A percentile compares a stretch with the other conserved stretches of the same genome.
Conservation (phyloP, 2,797 vertebrate genomes). For the Holocentrus rufus region DNA sequence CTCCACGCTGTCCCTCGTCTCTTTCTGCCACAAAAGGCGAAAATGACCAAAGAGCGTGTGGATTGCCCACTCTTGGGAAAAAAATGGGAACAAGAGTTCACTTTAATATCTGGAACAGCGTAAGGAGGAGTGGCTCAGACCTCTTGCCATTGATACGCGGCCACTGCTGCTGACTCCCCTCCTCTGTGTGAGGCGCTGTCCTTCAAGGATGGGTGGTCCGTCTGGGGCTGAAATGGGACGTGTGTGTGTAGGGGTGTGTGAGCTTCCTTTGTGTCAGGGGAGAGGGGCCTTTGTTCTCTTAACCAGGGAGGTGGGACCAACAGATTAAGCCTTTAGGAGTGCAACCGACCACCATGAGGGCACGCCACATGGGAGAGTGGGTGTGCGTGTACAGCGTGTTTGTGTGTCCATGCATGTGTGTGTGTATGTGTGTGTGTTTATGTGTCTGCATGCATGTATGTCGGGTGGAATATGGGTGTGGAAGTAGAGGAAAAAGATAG, state of each 20-base stretch:
- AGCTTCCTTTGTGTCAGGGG: constrained; percentile 78
- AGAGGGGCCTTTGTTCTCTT: constrained; percentile 81
- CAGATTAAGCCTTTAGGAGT: constrained; percentile 84
- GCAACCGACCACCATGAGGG: constrained; percentile 81
- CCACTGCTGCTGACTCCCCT: constrained; percentile 47
- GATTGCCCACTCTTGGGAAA: constrained; percentile 64
- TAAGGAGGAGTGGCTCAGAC: constrained; percentile 50
- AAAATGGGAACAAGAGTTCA: constrained; percentile 51
- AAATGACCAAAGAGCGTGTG: constrained; percentile 67
- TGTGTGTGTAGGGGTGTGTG: constrained; percentile 80
- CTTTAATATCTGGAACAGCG: constrained; percentile 62
- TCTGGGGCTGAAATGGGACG: constrained; percentile 75
- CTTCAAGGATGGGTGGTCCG: constrained; percentile 81
- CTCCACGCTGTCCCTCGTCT: constrained; percentile 51
- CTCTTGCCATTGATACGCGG: constrained; percentile 64
- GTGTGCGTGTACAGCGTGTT: constrained; percentile 51
- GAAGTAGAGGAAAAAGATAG: not conserved
- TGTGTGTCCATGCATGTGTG: constrained; percentile 21
- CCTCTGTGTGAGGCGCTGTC: constrained; percentile 64
- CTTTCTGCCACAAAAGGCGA: constrained; percentile 58
- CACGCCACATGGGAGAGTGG: constrained; percentile 71
- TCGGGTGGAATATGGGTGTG: constrained; percentile 6
- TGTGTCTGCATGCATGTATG: not conserved
- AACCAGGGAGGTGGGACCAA: constrained; percentile 81
- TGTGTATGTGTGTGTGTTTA: not conserved